Base-by-base conservation (phyloP, 2,113 vertebrate species). In the Eubucco bourcierii region DNA sequence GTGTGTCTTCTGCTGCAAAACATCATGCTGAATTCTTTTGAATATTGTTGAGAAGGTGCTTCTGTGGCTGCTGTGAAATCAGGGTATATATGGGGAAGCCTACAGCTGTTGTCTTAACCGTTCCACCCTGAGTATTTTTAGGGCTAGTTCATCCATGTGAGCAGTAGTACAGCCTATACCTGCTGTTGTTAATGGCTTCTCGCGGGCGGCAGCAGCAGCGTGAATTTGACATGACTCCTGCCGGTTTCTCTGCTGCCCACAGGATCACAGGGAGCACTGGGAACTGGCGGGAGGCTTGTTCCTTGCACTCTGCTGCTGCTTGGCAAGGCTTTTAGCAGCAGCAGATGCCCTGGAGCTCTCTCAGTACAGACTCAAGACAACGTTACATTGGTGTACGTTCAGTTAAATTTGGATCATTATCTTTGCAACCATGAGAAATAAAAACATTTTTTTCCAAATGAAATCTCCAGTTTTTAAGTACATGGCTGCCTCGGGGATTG, bases 171-270 rank as follows among this genome's bases (percentile, higher is more conserved):
- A 7, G 31, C 52, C 47, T 31, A 0, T 80, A 60, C 72, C 82
- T 94, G 91, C 87, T 92, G 94, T n/a, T 80, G 13, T 24, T 87
- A 31, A 68, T 50, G 72, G 58, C 87, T 87, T 31, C 84, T 46
- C 23, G 18, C 50, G 25, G 53, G 61, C 74, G 76, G 88, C 58
- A 52, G 88, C 52, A 73, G 72, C 52, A 70, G 72, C 4, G 53
- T 11, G 37, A 72, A 52, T 60, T 18, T 31, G 81, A 84, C 4
- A 8, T 7, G 65, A 70, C 72, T 85, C 44, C 66, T 94, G 81
- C 73, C 84, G 55, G 3, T 53, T 65, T 85, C 37, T 53, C 58
- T 23, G 59, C 66, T 93, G 75, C 75, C 88, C 64, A 19, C 56
- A 52, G 91, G 76, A 41, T 9, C 52, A 12, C 3, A 1, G 18